These are phyloP conservation scores for Dioctria rufipes DNA, from an alignment of 2,888 invertebrate genomes.

Conservation along the genomic window DNA sequence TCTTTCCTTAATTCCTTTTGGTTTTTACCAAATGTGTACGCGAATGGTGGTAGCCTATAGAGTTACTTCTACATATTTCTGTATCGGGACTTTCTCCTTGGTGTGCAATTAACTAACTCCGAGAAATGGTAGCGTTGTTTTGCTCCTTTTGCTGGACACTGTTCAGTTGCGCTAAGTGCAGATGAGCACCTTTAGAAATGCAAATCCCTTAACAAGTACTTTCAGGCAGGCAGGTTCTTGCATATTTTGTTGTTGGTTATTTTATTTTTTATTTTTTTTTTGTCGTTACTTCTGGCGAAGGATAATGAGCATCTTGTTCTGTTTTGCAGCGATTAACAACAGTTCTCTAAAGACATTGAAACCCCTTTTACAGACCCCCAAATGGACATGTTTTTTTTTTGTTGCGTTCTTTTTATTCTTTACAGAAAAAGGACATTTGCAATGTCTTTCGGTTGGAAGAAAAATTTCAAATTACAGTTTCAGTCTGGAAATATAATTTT, in stretches of 20 bases:
- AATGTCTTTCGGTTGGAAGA: too few species aligned
- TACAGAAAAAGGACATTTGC: too few species aligned
- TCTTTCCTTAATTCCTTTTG: constrained; percentile 12
- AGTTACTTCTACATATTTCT: neutral
- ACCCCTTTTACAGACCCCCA: neutral
- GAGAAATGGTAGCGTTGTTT: neutral
- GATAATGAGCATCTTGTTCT: constrained; percentile 43
- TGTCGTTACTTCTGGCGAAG: neutral
- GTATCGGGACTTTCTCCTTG: neutral
- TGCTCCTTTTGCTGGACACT: constrained; percentile 36
- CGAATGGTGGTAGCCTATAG: constrained; percentile 28
- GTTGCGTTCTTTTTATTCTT: too few species aligned
- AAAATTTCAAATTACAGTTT: too few species aligned
- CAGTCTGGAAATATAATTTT: too few species aligned
- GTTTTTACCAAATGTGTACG: constrained; percentile 6
- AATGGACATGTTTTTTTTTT: neutral
- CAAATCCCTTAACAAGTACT: constrained; percentile 40
- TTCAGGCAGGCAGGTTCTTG: neutral
- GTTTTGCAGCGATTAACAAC: constrained; percentile 15
- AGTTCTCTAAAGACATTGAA: constrained; percentile 9
- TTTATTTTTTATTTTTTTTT: constrained; percentile 3
- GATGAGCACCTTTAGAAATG: constrained; percentile 28
- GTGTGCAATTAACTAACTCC: constrained; percentile 1
- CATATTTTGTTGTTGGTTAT: too few species aligned
- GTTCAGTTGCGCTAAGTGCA: constrained; percentile 11